phyloP scores from a whole-genome alignment of 2,797 vertebrate species.

The Falco peregrinus region DNA sequence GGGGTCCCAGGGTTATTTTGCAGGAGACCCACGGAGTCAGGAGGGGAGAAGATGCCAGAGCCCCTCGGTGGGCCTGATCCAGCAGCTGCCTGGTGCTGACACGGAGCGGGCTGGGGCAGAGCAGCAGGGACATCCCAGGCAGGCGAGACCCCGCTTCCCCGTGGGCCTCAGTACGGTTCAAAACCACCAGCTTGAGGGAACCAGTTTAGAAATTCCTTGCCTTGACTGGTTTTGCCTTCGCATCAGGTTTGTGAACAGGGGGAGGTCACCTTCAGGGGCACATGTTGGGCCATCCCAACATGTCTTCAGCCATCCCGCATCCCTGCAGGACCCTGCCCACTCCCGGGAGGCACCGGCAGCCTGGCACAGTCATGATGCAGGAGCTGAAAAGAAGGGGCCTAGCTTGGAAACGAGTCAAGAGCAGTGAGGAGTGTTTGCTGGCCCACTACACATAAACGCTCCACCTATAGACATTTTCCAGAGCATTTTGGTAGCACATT shows the following conservation, averaged over 20 bases:
- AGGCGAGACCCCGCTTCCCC: fast-evolving
- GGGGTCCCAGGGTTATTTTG: fast-evolving
- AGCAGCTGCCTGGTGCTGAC: neutral
- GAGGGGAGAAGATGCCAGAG: neutral
- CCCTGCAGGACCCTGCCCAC: neutral
- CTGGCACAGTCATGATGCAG: fast-evolving
- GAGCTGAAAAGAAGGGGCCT: neutral
- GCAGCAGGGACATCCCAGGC: neutral
- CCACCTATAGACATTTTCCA: fast-evolving
- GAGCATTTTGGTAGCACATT: neutral
- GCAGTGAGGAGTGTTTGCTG: neutral
- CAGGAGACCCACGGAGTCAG: fast-evolving
- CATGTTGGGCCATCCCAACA: fast-evolving
- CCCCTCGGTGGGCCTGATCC: neutral
- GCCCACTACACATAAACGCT: neutral
- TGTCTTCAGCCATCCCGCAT: fast-evolving
- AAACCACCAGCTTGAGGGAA: neutral
- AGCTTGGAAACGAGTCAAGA: neutral
- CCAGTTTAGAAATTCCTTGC: neutral
- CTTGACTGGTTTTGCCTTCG: neutral
- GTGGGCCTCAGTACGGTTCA: too few relatives aligned
- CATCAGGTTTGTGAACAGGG: fast-evolving
- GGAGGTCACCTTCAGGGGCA: neutral
- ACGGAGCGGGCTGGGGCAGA: neutral
- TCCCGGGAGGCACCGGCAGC: fast-evolving